These are phyloP conservation scores for Glandiceps talaboti DNA, from an alignment of 53 echinoderm and acorn worm species.

Conservation along the genomic window DNA sequence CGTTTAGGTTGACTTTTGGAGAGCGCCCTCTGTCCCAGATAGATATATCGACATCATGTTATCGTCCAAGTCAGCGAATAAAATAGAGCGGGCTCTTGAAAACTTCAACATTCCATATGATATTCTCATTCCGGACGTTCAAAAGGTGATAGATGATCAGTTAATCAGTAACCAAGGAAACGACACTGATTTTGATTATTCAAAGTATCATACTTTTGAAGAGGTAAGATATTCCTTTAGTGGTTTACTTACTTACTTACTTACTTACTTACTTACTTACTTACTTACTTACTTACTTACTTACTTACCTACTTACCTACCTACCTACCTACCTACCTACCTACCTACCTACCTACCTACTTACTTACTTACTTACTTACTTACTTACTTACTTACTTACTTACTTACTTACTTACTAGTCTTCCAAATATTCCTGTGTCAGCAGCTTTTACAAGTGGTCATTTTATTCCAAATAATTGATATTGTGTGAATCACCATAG, in stretches of 20 bases:
- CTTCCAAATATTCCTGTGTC: no score
- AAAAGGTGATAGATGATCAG: slow-evolving; percentile 13
- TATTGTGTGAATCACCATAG: no score
- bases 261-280: neutral
- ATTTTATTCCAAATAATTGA: no score
- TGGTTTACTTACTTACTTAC: neutral
- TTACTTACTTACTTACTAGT: neutral
- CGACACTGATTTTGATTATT: slow-evolving; percentile 21
- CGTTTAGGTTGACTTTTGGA: slow-evolving; percentile 75
- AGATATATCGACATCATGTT: slow-evolving; percentile 54
- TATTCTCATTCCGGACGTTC: slow-evolving; percentile 15
- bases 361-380: neutral
- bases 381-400: neutral
- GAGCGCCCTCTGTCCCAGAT: neutral
- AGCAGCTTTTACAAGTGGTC: no score
- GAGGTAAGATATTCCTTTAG: slow-evolving; percentile 26
- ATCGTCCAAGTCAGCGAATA: slow-evolving; percentile 27
- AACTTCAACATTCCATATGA: slow-evolving; percentile 4
- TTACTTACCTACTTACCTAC: neutral
- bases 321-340: neutral
- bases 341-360: neutral
- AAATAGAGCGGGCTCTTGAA: slow-evolving; percentile 19
- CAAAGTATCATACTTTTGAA: slow-evolving; percentile 47
- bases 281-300: neutral
- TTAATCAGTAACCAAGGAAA: neutral